These are phyloP conservation scores for Timandra comae DNA, from an alignment of 2,888 invertebrate genomes.

Conservation along the genomic window DNA sequence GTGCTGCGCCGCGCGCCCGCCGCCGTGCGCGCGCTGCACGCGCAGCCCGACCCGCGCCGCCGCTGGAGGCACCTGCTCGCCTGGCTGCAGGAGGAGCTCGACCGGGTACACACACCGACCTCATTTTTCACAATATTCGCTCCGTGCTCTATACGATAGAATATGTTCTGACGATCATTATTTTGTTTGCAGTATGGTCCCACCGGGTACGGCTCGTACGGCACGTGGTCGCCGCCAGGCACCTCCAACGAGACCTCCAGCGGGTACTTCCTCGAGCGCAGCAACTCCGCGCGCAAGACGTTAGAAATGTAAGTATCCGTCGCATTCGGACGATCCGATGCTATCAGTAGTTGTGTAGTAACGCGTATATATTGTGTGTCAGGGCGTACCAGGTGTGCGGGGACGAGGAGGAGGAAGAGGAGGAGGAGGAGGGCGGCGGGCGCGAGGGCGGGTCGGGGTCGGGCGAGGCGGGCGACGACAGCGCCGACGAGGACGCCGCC, in stretches of 20 bases:
- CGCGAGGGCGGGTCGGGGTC: slow-evolving; percentile 41
- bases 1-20: slow-evolving; percentile 90
- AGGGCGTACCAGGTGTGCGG: slow-evolving; percentile 71
- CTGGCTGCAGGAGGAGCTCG: slow-evolving; percentile 97
- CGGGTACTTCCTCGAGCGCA: slow-evolving; percentile 95
- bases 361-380: slow-evolving; percentile 1
- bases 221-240: slow-evolving; percentile 95
- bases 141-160: too few species aligned
- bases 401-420: slow-evolving; percentile 69
- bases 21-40: slow-evolving; percentile 87
- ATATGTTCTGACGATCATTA: background rate
- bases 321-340: too few species aligned
- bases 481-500: slow-evolving; percentile 32
- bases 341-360: too few species aligned
- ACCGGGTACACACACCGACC: slow-evolving; percentile 78
- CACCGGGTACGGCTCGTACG: slow-evolving; percentile 85
- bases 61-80: slow-evolving; percentile 93
- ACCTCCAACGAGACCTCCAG: slow-evolving; percentile 97
- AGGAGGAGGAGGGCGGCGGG: slow-evolving; percentile 49
- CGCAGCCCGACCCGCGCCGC: slow-evolving; percentile 85
- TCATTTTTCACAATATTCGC: too few species aligned
- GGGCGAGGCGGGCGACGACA: slow-evolving; percentile 43
- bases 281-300: slow-evolving; percentile 94
- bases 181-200: slow-evolving; percentile 67
- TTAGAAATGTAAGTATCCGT: slow-evolving; percentile 76